A percentile compares a stretch with the other conserved stretches of the same genome.
Evolutionary conservation across 2,113 vertebrate genomes (phyloP).

Genomic region (Procavia capensis): DNA sequence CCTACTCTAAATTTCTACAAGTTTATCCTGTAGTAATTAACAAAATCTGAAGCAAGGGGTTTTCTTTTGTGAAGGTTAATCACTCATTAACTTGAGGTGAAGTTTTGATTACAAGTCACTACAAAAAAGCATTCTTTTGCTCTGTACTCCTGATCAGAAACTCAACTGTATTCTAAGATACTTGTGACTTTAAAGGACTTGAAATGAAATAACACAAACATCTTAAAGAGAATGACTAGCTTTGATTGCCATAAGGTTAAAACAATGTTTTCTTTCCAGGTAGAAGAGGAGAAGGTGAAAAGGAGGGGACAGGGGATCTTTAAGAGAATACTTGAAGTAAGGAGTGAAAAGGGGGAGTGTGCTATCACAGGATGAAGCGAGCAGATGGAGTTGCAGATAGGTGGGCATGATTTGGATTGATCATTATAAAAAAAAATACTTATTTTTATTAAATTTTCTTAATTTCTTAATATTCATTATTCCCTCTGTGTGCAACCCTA

Average conservation of each 20-base stretch:
- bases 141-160: slow-evolving; percentile 6
- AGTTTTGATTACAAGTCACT: slow-evolving; percentile 64
- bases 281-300: no score
- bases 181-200: neutral
- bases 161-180: neutral
- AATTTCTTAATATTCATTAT: slow-evolving; percentile 9
- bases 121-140: neutral
- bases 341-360: no score
- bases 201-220: slow-evolving; percentile 19
- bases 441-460: neutral
- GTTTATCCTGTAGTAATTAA: slow-evolving; percentile 52
- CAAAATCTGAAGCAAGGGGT: slow-evolving; percentile 38
- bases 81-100: slow-evolving; percentile 64
- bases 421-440: no score
- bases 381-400: no score
- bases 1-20: neutral
- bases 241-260: neutral
- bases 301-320: no score
- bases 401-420: no score
- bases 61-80: slow-evolving; percentile 63
- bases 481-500: slow-evolving; percentile 6
- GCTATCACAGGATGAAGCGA: no score
- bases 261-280: no score
- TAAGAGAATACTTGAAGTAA: no score
- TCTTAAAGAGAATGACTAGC: neutral